A percentile compares a stretch with the other conserved stretches of the same genome.
These are phyloP conservation scores for Coelopa pilipes DNA, from an alignment of 2,888 invertebrate species.

Conservation along the genomic window DNA sequence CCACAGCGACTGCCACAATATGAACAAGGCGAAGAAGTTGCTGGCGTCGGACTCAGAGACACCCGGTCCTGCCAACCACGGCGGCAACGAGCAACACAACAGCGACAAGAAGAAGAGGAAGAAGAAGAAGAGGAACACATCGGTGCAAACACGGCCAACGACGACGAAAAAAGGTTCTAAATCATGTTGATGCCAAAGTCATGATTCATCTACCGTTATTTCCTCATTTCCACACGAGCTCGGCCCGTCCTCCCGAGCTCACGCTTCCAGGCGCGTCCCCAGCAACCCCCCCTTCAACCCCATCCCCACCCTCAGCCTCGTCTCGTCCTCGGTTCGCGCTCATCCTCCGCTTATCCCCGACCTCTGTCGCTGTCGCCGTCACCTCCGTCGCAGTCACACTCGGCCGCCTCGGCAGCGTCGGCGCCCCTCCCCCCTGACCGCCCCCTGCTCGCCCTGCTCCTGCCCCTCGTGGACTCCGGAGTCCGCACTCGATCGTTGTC, in stretches of 20 bases:
- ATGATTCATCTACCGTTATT: slow-evolving; percentile 66
- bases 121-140: background rate
- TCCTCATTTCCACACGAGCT: slow-evolving; percentile 59
- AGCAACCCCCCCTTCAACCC: background rate
- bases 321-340: no score
- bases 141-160: background rate
- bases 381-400: background rate
- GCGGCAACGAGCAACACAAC: no score
- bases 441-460: no score
- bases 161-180: slow-evolving; percentile 50
- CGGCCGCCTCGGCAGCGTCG: background rate
- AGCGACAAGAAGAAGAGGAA: background rate
- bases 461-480: background rate
- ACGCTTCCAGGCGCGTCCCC: background rate
- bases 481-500: no score
- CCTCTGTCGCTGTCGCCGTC: background rate
- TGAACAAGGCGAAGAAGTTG: no score
- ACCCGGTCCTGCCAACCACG: slow-evolving; percentile 1
- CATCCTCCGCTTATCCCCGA: background rate
- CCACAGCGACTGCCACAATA: slow-evolving; percentile 6
- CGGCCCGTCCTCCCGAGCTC: slow-evolving; percentile 18
- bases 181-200: slow-evolving; percentile 65
- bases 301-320: background rate
- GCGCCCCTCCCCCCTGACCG: no score
- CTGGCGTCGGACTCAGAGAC: background rate